Percentiles rank a stretch among this genome's conserved stretches.
These are phyloP conservation scores for Eurois occulta DNA, from an alignment of 2,888 invertebrate genomes.

Conservation along the genomic window DNA sequence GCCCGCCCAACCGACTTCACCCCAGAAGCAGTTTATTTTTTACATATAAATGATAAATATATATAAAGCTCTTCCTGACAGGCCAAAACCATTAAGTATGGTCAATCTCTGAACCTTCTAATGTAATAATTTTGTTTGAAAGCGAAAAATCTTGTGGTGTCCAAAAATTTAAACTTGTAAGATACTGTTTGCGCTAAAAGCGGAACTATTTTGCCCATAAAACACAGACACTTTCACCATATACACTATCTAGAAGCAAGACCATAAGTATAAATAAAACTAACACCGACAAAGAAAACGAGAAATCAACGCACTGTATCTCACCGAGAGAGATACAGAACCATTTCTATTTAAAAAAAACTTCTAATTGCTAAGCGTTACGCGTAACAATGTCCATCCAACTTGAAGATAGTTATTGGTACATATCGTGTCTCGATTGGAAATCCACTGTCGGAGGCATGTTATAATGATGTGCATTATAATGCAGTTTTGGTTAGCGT, in stretches of 20 bases:
- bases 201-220: conserved; percentile 13
- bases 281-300: conserved; percentile 22
- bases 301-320: conserved; percentile 46
- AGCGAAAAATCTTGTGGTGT: neutral
- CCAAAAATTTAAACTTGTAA: neutral
- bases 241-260: conserved; percentile 2
- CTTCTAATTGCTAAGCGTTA: conserved; percentile 39
- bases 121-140: neutral
- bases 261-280: conserved; percentile 47
- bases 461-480: conserved; percentile 43
- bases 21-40: too few species aligned
- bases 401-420: conserved; percentile 49
- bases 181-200: neutral
- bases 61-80: neutral
- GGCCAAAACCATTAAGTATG: too few species aligned
- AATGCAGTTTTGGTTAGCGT: conserved; percentile 39
- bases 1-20: too few species aligned
- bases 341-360: conserved; percentile 47
- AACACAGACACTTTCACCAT: conserved; percentile 7
- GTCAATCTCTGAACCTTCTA: neutral
- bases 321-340: conserved; percentile 5
- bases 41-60: neutral
- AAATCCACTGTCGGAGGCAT: conserved; percentile 50
- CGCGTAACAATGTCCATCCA: conserved; percentile 52
- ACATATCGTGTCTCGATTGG: conserved; percentile 55